Evolutionary conservation across 2,113 vertebrate genomes (phyloP), one percentile per base, ranked within the genome.

Genomic region (Oreochromis aureus): DNA sequence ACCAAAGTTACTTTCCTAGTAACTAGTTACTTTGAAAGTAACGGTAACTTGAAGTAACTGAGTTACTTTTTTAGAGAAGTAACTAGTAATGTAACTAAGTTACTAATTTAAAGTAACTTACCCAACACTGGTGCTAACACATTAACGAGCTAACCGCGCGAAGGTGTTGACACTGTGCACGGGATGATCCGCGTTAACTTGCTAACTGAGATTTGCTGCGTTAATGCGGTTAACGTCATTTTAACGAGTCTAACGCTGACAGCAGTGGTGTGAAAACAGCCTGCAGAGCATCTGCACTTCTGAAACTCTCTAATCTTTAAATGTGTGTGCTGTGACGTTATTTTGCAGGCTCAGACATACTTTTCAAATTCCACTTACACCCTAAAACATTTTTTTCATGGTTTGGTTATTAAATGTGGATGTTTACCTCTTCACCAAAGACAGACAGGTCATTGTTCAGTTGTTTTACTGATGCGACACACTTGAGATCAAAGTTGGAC

Each of bases 171-270:
- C 48, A 0, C 7, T 0, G 18, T 51, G 48, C 2, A 53, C 8
- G 4, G 48, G 48, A 19, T 3, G 0, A 51, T 19, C 41, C 3
- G 1, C 12, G 2, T 44, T 44, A 19, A 53, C 48, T 53, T 5
- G 48, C 48, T 53, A 19, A 19, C 48, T 10, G 48, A 53, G 48
- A 53, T 19, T 53, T 5, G 8, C 51, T 1, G 0, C 0, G 51
- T 53, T 3, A 19, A 1, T 53, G 51, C 1, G 0, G 18, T 53
- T 53, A 51, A 19, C 18, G 18, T n/a, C 3, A 53, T 10, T n/a
- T 19, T 53, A n/a, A 53, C 18, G 8, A 53, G 51, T 10, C 1
- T 53, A 53, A 53, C 18, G 16, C 51, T 53, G 3, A 53, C 51
- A n/a, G 51, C 51, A 53, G 4, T 53, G 8, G n/a, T 24, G 12